A percentile compares a stretch with the other conserved stretches of the same genome.
Evolutionary conservation across 2,888 invertebrate genomes (phyloP).

Genomic region (Oeneis ivallda): DNA sequence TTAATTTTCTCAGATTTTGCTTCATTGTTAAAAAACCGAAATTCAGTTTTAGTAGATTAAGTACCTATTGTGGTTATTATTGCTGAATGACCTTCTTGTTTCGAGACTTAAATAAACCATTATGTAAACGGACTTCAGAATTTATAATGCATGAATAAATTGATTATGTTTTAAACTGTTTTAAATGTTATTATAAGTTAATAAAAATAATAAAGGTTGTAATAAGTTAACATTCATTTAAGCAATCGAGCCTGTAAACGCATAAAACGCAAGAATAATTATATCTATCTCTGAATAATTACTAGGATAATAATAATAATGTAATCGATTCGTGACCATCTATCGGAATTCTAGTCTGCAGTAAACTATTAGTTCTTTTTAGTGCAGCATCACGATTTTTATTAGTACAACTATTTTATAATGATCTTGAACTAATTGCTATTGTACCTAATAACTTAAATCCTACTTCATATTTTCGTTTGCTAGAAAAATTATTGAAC

Average conservation of each 20-base stretch:
- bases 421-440: neutral
- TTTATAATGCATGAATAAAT: slow-evolving; percentile 2
- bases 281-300: too few species aligned
- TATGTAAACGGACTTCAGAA: neutral
- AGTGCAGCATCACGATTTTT: neutral
- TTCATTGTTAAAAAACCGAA: neutral
- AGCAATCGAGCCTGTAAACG: neutral
- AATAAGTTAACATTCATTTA: neutral
- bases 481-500: neutral
- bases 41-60: neutral
- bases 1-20: too few species aligned
- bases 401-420: slow-evolving; percentile 1
- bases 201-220: too few species aligned
- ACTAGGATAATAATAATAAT: neutral
- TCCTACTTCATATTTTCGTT: too few species aligned
- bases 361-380: slow-evolving; percentile 4
- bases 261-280: slow-evolving; percentile 7
- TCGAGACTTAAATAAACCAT: neutral
- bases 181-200: neutral
- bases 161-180: neutral
- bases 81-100: slow-evolving; percentile 7
- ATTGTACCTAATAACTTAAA: too few species aligned
- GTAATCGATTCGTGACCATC: slow-evolving; percentile 6
- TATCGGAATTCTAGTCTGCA: neutral
- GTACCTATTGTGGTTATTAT: neutral